These are phyloP conservation scores for Drosophila prolongata DNA, from an alignment of 2,888 invertebrate genomes.

Conservation along the genomic window DNA sequence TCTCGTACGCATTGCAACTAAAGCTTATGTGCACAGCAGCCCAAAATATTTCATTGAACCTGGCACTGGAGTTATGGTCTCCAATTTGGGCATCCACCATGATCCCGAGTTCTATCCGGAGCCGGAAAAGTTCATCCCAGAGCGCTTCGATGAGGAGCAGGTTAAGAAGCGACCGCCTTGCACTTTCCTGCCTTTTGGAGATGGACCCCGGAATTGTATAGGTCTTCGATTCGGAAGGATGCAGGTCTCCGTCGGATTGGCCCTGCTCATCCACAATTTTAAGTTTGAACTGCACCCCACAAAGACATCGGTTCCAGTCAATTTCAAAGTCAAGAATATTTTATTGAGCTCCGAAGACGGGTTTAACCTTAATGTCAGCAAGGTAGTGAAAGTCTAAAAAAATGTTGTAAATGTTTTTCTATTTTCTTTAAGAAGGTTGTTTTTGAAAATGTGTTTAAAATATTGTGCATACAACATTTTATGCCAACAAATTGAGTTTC, in stretches of 20 bases:
- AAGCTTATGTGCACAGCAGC: constrained; percentile 53
- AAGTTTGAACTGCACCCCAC: constrained; percentile 55
- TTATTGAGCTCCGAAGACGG: constrained; percentile 29
- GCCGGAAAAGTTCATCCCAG: constrained; percentile 87
- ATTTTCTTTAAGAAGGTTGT: no score
- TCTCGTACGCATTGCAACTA: constrained; percentile 41
- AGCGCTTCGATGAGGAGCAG: constrained; percentile 86
- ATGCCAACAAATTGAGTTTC: no score
- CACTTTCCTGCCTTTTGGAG: constrained; percentile 80
- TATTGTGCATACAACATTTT: no score
- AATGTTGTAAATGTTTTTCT: no score
- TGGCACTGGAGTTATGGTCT: constrained; percentile 81
- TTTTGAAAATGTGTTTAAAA: no score
- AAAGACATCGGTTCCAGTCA: constrained; percentile 27
- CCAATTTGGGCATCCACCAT: constrained; percentile 85
- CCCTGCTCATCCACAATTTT: constrained; percentile 60
- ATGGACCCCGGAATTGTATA: constrained; percentile 81
- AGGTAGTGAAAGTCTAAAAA: not conserved
- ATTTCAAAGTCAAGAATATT: constrained; percentile 24
- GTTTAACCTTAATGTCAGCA: constrained; percentile 27
- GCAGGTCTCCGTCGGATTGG: constrained; percentile 72
- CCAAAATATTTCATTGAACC: constrained; percentile 84
- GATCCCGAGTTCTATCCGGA: constrained; percentile 85
- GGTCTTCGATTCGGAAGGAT: constrained; percentile 80
- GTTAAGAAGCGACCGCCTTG: constrained; percentile 84